Evolutionary conservation across 2,113 vertebrate genomes (phyloP), one percentile per base, ranked within the genome.

Genomic region (Xenopus borealis): DNA sequence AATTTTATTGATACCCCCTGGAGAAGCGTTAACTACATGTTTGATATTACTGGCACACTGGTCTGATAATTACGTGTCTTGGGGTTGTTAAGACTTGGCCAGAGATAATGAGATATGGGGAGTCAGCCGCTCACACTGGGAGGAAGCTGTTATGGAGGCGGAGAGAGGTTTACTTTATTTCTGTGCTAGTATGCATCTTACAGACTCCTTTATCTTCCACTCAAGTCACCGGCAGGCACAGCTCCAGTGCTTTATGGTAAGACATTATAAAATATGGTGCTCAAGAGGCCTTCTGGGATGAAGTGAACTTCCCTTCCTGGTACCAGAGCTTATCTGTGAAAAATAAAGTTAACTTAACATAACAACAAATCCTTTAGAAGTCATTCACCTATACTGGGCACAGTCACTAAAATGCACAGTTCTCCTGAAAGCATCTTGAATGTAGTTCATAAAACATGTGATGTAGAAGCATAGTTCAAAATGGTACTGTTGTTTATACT

Each of bases 1-100:
- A 76, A 86, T 85, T 70, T 79, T 86, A 85, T 86, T 79, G 82
- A 84, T 84, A 83, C 72, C 83, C 84, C 83, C 81, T 80, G 66
- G 81, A 85, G 82, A 81, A 80, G 84, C 79, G 83, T 83, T 81
- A 81, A 77, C 78, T 53, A 64, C 65, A 75, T 58, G 84, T 77
- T 81, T 83, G 81, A 82, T 82, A 80, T 82, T 82, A 83, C 83
- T 86, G 81, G 79, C 81, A 82, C 84, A 81, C 80, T 78, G 69
- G 45, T 85, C 80, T 75, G 84, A 79, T 81, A 82, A 79, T 78
- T 79, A 82, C 72, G 82, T 83, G 84, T 82, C 74, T 69, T 69
- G 73, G 73, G 73, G 73, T 75, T 75, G 73, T 69, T 75, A 75
- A 67, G 73, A 75, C 73, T 69, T 69, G 66, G 73, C 66, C 66